Percentiles rank a stretch among this genome's conserved stretches.
phyloP scores from a whole-genome alignment of 2,113 vertebrate species.

The Hemicordylus capensis region DNA sequence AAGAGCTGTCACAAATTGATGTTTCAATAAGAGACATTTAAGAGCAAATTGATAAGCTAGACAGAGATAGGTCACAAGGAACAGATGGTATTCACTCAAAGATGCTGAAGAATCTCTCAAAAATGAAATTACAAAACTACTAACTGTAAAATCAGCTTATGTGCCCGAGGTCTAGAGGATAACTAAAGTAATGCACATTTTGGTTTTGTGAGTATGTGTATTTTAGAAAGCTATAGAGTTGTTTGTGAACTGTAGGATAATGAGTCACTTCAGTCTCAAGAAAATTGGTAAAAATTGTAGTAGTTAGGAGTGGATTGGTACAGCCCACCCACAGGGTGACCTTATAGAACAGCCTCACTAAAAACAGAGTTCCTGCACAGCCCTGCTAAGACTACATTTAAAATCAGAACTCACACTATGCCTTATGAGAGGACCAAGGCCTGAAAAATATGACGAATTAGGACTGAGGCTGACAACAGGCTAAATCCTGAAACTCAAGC shows the following conservation, averaged over 20 bases:
- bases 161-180: neutral
- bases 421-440: neutral
- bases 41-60: neutral
- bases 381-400: neutral
- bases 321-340: neutral
- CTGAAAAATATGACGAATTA: neutral
- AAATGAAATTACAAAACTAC: conserved; percentile 5
- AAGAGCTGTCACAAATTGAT: conserved; percentile 13
- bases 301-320: neutral
- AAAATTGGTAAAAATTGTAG: neutral
- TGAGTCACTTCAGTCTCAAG: neutral
- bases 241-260: neutral
- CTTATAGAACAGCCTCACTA: neutral
- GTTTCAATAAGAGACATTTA: conserved; percentile 10
- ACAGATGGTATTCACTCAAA: conserved; percentile 9
- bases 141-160: neutral
- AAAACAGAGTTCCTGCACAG: neutral
- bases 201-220: neutral
- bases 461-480: neutral
- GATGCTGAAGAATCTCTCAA: neutral
- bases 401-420: neutral
- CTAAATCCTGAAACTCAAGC: neutral
- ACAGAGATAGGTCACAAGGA: neutral
- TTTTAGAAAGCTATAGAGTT: neutral
- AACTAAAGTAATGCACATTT: neutral